Evolutionary conservation across 2,113 vertebrate species (phyloP).

Genomic region (Leptodactylus fuscus): DNA sequence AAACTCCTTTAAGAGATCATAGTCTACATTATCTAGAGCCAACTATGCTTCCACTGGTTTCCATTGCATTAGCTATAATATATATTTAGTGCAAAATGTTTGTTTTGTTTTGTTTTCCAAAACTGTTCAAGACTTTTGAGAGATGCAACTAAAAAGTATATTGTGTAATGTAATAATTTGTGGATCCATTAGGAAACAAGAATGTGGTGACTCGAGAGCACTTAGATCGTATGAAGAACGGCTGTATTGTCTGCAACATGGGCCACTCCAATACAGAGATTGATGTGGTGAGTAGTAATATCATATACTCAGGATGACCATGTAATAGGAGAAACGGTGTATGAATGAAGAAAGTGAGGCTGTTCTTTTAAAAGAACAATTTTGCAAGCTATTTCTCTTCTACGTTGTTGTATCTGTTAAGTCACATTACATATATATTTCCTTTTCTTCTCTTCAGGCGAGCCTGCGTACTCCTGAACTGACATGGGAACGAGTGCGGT

Average conservation of each 20-base stretch:
- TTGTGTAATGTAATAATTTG: neutral
- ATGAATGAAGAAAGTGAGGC: too few relatives aligned
- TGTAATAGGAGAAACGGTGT: neutral
- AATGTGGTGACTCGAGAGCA: slow-evolving; percentile 96
- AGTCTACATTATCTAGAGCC: too few relatives aligned
- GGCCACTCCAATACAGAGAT: slow-evolving; percentile 99
- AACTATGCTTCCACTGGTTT: too few relatives aligned
- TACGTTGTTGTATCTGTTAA: too few relatives aligned
- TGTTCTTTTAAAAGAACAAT: too few relatives aligned
- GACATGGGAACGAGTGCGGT: slow-evolving; percentile 97
- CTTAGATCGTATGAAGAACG: slow-evolving; percentile 96
- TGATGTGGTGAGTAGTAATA: slow-evolving; percentile 85
- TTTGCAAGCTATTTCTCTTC: too few relatives aligned
- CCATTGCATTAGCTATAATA: too few relatives aligned
- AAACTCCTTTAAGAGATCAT: too few relatives aligned
- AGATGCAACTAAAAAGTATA: neutral
- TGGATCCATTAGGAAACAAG: slow-evolving; percentile 86
- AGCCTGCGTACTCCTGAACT: slow-evolving; percentile 95
- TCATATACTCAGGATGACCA: neutral
- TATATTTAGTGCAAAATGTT: too few relatives aligned
- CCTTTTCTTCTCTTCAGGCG: slow-evolving; percentile 72
- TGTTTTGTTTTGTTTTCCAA: too few relatives aligned
- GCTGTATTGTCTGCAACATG: slow-evolving; percentile 99
- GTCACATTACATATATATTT: neutral
- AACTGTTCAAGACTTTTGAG: neutral